Base-by-base conservation (phyloP, 2,113 vertebrate genomes). In the Anoplopoma fimbria region DNA sequence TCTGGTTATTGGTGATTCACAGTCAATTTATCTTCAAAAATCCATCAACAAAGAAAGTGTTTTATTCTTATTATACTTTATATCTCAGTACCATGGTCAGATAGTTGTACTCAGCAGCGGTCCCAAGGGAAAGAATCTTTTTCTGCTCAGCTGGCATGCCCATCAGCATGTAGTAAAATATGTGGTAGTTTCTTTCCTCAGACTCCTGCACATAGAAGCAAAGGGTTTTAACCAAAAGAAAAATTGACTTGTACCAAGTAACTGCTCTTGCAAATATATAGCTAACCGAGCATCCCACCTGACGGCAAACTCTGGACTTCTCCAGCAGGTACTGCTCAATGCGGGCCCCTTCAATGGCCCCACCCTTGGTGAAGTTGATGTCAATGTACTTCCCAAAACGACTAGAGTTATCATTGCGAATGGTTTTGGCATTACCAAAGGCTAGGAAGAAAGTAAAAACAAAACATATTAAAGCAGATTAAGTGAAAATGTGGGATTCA, bases 361-460 rank as follows among this genome's bases (percentile, higher is more conserved):
- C 97, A 0, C 75, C 94, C 19, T 94, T 76, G 80, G 82, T 97
- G 94, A 99, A 98, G 91, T 95, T 93, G 78, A 99, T 96, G 68
- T 99, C 96, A 0, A 98, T 96, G 91, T 99, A 99, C 88, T 99
- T 99, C 81, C 98, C 98, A 19, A 99, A 99, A 68, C 98, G 98
- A 86, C 98, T 99, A 6, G 98, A 99, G 91, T 99, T 99, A 92
- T 99, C 97, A 2, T 99, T 99, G 62, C 96, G 95, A 75, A 97
- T 79, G 7, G 98, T 99, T 93, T 99, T 99, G 77, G 98, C 98
- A 3, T 99, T 99, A 78, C 98, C 98, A 77, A 99, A 99, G 71
- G 97, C 98, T 99, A 90, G 5, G 19, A 71, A 60, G 14, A 55
- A 21, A 60, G 14, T 51, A 21, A 77, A 63, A 55, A 10, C n/a